Conservation (phyloP, 2,113 vertebrate species). For the Panurus biarmicus region DNA sequence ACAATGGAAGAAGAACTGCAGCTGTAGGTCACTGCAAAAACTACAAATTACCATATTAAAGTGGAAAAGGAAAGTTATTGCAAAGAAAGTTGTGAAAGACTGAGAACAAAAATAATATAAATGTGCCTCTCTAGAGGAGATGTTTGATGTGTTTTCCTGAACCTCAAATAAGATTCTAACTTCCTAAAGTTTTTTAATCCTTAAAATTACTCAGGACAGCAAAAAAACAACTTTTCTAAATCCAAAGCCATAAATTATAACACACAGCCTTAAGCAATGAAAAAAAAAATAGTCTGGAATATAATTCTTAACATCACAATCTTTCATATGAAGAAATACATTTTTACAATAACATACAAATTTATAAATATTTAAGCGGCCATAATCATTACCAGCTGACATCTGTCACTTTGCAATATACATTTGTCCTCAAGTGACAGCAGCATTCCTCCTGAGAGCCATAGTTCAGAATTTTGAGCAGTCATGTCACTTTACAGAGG, state of each 20-base stretch:
- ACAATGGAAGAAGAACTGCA: background rate
- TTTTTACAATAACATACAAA: background rate
- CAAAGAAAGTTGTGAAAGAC: background rate
- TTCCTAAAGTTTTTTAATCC: background rate
- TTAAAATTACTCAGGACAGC: background rate
- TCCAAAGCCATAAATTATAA: background rate
- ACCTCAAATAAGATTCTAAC: background rate
- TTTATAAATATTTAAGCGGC: constrained; percentile 1
- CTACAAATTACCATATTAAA: background rate
- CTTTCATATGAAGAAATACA: background rate
- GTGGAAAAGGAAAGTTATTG: background rate
- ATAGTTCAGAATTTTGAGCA: background rate
- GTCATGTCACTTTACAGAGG: background rate
- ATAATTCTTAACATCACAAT: background rate
- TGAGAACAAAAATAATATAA: background rate
- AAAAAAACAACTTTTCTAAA: background rate
- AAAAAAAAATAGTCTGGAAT: background rate
- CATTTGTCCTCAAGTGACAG: background rate
- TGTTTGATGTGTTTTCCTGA: background rate
- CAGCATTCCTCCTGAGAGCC: background rate
- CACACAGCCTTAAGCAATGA: background rate
- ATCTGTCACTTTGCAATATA: background rate
- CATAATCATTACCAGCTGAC: background rate
- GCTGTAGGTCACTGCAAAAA: background rate
- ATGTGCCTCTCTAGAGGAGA: background rate